A percentile compares a stretch with the other conserved stretches of the same genome.
phyloP scores from a whole-genome alignment of 2,797 vertebrate species.

The Melanotaenia pygmaea region DNA sequence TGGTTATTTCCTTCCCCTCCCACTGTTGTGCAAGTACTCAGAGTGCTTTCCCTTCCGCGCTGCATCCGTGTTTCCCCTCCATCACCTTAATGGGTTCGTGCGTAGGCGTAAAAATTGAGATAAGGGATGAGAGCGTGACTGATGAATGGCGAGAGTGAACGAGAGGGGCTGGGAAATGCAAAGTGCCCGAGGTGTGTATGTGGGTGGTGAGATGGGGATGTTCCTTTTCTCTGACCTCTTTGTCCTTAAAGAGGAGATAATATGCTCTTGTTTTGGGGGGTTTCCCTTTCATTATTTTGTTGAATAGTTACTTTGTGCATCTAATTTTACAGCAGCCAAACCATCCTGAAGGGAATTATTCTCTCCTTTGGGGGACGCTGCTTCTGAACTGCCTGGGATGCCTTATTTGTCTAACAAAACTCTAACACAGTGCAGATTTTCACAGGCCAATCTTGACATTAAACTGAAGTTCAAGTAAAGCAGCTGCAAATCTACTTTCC shows the following conservation, averaged over 20 bases:
- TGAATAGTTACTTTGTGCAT: constrained; percentile 4
- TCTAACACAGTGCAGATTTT: not conserved
- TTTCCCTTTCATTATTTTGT: constrained; percentile 7
- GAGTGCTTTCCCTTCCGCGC: constrained; percentile 63
- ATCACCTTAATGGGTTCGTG: constrained; percentile 55
- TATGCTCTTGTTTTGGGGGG: constrained; percentile 3
- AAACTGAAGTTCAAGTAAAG: no score
- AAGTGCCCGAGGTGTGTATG: constrained; percentile 52
- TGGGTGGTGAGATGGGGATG: constrained; percentile 52
- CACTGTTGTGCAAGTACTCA: constrained; percentile 37
- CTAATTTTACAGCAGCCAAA: not conserved
- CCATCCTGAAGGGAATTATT: not conserved
- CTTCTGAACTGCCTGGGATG: not conserved
- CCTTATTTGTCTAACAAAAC: not conserved
- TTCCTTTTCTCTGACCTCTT: constrained; percentile 50
- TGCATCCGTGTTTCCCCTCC: constrained; percentile 58
- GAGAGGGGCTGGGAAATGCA: constrained; percentile 33
- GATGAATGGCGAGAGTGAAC: constrained; percentile 15
- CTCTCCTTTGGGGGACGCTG: not conserved
- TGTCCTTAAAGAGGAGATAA: constrained; percentile 15
- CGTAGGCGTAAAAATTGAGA: constrained; percentile 37
- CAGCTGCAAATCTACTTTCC: no score
- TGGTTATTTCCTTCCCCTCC: constrained; percentile 35
- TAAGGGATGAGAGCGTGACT: constrained; percentile 15
- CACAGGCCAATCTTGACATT: no score